Evolutionary conservation across 2,888 invertebrate genomes (phyloP).

Genomic region (Pyralis farinalis): DNA sequence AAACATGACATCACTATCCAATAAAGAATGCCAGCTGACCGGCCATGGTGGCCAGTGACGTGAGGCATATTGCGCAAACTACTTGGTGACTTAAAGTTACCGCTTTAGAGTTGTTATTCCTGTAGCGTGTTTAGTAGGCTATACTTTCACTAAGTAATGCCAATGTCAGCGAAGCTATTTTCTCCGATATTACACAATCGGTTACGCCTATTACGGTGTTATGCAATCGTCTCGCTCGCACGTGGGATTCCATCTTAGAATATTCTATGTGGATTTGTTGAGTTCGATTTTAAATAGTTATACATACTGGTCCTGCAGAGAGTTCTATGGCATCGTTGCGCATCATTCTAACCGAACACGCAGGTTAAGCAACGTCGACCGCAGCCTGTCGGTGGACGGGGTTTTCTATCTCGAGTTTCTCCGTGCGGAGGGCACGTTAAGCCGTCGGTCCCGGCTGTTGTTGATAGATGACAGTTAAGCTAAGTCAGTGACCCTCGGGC

Average conservation of each 20-base stretch:
- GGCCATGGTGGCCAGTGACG: conserved; percentile 8
- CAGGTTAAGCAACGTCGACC: too few species aligned
- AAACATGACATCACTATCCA: conserved; percentile 13
- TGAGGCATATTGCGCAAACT: neutral
- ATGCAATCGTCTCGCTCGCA: conserved; percentile 26
- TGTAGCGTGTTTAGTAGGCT: conserved; percentile 20
- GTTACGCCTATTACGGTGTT: conserved; percentile 37
- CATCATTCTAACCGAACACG: too few species aligned
- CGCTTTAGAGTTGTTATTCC: neutral
- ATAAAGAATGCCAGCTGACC: conserved; percentile 9
- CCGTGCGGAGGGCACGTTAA: too few species aligned
- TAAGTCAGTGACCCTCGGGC: too few species aligned
- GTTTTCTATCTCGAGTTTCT: too few species aligned
- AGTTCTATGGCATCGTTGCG: too few species aligned
- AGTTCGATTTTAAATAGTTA: too few species aligned
- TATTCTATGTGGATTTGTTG: neutral
- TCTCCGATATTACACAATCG: conserved; percentile 57
- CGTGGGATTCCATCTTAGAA: conserved; percentile 6
- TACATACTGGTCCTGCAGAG: too few species aligned
- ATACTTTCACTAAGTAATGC: conserved; percentile 71
- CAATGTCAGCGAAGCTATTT: conserved; percentile 68
- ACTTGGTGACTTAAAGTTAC: neutral
- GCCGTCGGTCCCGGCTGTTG: too few species aligned
- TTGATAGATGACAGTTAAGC: too few species aligned
- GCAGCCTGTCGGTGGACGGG: too few species aligned